These are phyloP conservation scores for Dicycla oo DNA, from an alignment of 2,888 invertebrate species.

Conservation along the genomic window DNA sequence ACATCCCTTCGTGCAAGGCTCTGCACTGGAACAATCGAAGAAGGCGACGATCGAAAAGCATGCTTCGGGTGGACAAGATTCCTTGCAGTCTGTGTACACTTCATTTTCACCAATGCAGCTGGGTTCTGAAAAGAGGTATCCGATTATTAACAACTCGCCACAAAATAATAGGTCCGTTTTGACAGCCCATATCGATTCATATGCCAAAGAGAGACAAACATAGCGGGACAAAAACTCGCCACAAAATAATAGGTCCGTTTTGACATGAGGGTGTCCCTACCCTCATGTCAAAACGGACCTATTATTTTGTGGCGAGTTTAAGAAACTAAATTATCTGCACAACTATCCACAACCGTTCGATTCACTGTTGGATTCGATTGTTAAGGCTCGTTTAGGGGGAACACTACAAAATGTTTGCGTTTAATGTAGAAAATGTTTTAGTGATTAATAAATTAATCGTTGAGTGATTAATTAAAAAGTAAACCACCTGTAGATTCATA, in stretches of 20 bases:
- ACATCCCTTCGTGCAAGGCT: conserved; percentile 60
- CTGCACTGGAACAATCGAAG: conserved; percentile 51
- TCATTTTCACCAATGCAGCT: conserved; percentile 60
- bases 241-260: too few relatives aligned
- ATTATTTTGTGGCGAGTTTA: too few relatives aligned
- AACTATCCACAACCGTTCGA: not conserved
- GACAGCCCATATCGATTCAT: too few relatives aligned
- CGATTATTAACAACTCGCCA: not conserved
- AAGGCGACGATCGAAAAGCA: conserved; percentile 62
- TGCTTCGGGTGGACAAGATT: conserved; percentile 67
- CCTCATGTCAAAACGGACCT: too few relatives aligned
- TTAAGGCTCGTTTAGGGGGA: not conserved
- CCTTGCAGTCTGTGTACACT: conserved; percentile 60
- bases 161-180: too few relatives aligned
- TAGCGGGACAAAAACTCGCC: too few relatives aligned
- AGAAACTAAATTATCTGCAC: not conserved
- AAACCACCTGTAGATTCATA: not conserved
- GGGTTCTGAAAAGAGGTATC: conserved; percentile 17
- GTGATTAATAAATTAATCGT: not conserved
- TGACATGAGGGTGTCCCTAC: too few relatives aligned
- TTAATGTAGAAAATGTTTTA: not conserved
- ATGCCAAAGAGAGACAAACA: too few relatives aligned
- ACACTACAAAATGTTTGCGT: not conserved
- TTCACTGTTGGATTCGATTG: not conserved
- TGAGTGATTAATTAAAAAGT: not conserved